Percentiles rank a stretch among this genome's conserved stretches.
phyloP scores from a whole-genome alignment of 2,113 vertebrate genomes.

The Centrocercus urophasianus region DNA sequence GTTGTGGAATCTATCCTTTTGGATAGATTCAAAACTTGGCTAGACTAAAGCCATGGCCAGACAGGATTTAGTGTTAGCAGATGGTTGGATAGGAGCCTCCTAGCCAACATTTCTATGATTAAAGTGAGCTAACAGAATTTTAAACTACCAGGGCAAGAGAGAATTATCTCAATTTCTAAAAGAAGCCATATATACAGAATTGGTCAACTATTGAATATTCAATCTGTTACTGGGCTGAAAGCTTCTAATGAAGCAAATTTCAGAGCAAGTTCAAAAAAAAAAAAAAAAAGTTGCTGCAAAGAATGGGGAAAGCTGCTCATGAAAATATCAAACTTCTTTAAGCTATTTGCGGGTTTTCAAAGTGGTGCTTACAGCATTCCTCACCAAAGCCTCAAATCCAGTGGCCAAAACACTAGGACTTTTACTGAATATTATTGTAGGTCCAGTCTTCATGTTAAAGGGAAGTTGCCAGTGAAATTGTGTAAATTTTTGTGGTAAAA shows the following conservation, averaged over 20 bases:
- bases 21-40: neutral
- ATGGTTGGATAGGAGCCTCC: neutral
- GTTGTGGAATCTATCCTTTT: neutral
- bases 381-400: neutral
- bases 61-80: neutral
- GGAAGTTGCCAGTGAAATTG: neutral
- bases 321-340: neutral
- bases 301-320: neutral
- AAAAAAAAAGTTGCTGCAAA: neutral
- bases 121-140: neutral
- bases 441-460: rapidly evolving
- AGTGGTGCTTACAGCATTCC: neutral
- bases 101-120: neutral
- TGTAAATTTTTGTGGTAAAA: neutral
- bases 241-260: neutral
- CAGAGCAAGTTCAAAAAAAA: neutral
- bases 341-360: neutral
- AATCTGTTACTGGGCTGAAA: neutral
- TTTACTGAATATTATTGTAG: neutral
- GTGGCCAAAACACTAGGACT: neutral
- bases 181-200: neutral
- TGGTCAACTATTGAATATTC: neutral
- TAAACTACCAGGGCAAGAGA: neutral
- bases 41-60: neutral
- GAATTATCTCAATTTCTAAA: neutral